Base-by-base conservation (phyloP, 2,888 invertebrate species). In the Magallana nippona region DNA sequence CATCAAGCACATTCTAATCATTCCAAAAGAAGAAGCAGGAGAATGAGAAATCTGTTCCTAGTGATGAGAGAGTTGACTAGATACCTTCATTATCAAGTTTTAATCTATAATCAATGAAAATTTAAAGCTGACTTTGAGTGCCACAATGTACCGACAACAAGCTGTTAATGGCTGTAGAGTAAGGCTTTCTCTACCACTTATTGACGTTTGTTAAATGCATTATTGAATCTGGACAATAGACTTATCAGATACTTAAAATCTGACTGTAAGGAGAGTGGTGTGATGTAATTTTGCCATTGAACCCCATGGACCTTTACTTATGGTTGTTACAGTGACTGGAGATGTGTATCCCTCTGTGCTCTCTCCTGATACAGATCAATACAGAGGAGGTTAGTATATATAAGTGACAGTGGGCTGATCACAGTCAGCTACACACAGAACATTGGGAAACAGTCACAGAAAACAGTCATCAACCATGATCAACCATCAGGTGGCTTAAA, bases 301-400 rank as follows among this genome's bases (percentile, higher is more conserved):
- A 22, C 19, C 32, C 22, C 32, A 22, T 8, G 8, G 19, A 19
- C 63, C 27, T 13, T 11, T 27, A 22, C 22, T 71, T 71, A 22
- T 71, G 32, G 71, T 71, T 15, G 32, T 13, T 3, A 32, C 71
- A 15, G 71, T 15, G 5, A 71, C 71, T 19, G 71, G 15, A 71
- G 71, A 22, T 19, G 32, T 71, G 22, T 63, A 71, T 71, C 1
- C 17, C 63, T 27, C 27, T 2, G 71, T 71, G 71, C 71, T 71
- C 71, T 71, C 71, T 71, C 27, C 71, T 71, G 5, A 71, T 71
- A 71, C 22, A 13, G 32, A 71, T 71, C 71, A 71, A 71, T 71
- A 71, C 71, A 71, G 32, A 71, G 71, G 32, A 22, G 5, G 22
- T 13, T 11, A 15, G 22, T 71, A 32, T 71, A 71, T 71, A 71